Percentiles rank a stretch among this genome's conserved stretches.
Evolutionary conservation across 2,113 vertebrate genomes (phyloP).

Genomic region (Urocynchramus pylzowi): DNA sequence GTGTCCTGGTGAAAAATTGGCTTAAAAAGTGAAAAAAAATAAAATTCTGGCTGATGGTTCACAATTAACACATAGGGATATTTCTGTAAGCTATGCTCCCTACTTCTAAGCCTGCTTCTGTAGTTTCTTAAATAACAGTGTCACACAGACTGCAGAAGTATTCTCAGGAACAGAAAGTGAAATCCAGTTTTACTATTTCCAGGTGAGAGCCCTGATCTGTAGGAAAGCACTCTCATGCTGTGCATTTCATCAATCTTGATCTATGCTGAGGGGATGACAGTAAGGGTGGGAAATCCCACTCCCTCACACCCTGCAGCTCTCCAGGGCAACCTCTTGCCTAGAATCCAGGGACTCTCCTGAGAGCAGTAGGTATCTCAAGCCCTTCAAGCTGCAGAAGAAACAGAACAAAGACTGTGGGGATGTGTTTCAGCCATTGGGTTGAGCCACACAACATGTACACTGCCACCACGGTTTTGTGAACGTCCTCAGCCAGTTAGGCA

Average conservation of each 20-base stretch:
- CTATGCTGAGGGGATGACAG: background rate
- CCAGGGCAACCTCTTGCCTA: background rate
- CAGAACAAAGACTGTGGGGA: background rate
- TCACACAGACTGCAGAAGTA: background rate
- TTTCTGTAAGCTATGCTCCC: background rate
- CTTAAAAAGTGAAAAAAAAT: background rate
- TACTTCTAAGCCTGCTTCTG: background rate
- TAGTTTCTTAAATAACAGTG: background rate
- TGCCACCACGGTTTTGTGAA: rapidly evolving
- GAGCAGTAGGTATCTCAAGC: background rate
- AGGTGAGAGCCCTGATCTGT: background rate
- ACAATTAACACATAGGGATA: background rate
- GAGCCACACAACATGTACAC: background rate
- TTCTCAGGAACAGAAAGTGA: background rate
- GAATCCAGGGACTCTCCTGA: background rate
- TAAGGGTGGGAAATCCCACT: background rate
- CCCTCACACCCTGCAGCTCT: background rate
- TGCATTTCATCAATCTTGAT: background rate
- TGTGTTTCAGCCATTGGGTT: background rate
- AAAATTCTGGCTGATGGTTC: background rate
- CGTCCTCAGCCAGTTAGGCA: background rate
- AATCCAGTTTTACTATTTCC: background rate
- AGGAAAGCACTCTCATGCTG: background rate
- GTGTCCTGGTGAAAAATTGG: background rate
- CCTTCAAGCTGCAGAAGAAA: background rate